These are phyloP conservation scores for Spermophilus dauricus DNA, from an alignment of 2,113 vertebrate species.

Conservation along the genomic window DNA sequence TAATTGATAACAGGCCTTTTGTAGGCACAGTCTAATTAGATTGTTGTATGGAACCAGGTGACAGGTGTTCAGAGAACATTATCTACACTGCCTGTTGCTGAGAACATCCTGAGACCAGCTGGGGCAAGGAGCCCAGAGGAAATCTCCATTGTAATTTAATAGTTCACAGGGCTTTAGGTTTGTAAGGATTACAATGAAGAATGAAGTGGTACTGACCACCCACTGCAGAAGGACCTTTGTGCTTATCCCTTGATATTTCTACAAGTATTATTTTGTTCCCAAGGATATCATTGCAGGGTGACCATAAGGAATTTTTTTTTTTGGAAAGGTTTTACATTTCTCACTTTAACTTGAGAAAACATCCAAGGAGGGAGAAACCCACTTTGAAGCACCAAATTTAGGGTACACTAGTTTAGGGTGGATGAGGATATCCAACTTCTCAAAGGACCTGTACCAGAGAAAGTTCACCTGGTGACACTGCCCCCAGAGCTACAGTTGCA, in stretches of 20 bases:
- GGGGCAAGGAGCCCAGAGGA: slow-evolving; percentile 70
- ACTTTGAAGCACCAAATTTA: not conserved
- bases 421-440: not conserved
- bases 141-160: slow-evolving; percentile 77
- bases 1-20: slow-evolving; percentile 78
- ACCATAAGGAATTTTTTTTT: slow-evolving; percentile 18
- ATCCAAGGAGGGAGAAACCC: not conserved
- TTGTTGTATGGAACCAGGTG: slow-evolving; percentile 75
- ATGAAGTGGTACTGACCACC: slow-evolving; percentile 76
- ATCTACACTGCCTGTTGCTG: slow-evolving; percentile 64
- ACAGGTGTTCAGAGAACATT: slow-evolving; percentile 80
- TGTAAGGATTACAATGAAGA: slow-evolving; percentile 59
- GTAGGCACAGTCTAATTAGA: slow-evolving; percentile 77
- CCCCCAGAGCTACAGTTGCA: no score
- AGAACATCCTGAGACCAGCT: slow-evolving; percentile 75
- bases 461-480: no score
- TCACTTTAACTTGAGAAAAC: slow-evolving; percentile 1
- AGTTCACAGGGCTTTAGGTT: slow-evolving; percentile 73
- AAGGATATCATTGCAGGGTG: slow-evolving; percentile 54
- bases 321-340: not conserved
- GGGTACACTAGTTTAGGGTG: not conserved
- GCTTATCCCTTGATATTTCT: slow-evolving; percentile 48
- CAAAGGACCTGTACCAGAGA: not conserved
- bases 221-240: slow-evolving; percentile 65
- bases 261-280: slow-evolving; percentile 44